Evolutionary conservation across 2,888 invertebrate genomes (phyloP).

Genomic region (Allygus modestus): DNA sequence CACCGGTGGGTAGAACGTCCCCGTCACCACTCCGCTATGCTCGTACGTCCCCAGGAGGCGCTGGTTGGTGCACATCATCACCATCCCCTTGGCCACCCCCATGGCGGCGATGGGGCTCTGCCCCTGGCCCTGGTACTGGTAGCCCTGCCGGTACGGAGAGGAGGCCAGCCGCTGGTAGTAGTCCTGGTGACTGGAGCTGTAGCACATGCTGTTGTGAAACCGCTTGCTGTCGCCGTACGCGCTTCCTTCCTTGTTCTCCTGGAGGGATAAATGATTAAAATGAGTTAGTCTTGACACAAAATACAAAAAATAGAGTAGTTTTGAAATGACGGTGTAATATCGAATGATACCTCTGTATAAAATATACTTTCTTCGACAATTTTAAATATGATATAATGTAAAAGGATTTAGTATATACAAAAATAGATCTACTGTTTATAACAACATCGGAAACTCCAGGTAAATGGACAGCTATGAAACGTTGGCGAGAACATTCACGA

Average conservation of each 20-base stretch:
- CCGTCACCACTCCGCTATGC: conserved; percentile 74
- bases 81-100: conserved; percentile 92
- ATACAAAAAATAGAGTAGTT: not conserved
- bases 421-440: too few relatives aligned
- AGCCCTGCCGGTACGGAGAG: conserved; percentile 64
- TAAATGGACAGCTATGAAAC: too few relatives aligned
- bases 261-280: too few relatives aligned
- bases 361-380: too few relatives aligned
- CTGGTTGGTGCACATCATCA: conserved; percentile 89
- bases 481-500: too few relatives aligned
- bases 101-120: conserved; percentile 82
- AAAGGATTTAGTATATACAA: too few relatives aligned
- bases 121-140: conserved; percentile 63
- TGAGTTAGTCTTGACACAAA: not conserved
- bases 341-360: too few relatives aligned
- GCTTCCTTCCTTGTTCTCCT: conserved; percentile 63
- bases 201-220: conserved; percentile 57
- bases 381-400: too few relatives aligned
- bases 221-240: conserved; percentile 70
- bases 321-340: not conserved
- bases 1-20: conserved; percentile 93
- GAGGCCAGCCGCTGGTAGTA: conserved; percentile 62
- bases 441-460: too few relatives aligned
- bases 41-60: conserved; percentile 81
- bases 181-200: conserved; percentile 50